Base-by-base conservation (phyloP, 2,113 vertebrate species). In the Periophthalmodon schlosseri region DNA sequence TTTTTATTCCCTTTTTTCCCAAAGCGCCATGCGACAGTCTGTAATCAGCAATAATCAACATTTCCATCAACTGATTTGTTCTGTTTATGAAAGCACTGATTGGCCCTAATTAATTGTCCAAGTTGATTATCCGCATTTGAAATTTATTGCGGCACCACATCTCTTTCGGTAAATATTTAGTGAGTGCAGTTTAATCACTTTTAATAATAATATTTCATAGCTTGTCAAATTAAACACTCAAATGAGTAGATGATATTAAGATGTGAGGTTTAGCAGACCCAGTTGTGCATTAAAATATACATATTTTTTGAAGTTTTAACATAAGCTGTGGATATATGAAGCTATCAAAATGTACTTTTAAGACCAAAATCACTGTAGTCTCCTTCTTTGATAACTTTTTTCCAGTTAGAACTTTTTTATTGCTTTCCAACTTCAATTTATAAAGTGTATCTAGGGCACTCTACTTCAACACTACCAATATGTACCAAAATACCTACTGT, bases 31-130 rank as follows among this genome's bases (percentile, higher is more conserved):
- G 56, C 57, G 44, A 52, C 67, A 33, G 49, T 81, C 64, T 8
- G 74, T 75, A 91, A 90, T 90, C 80, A 91, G 69, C 75, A 36
- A 49, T 75, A 88, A 90, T 89, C 86, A 87, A 69, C 63, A 49
- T 70, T 74, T 49, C 50, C 72, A 70, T 85, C 81, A 76, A 68
- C 72, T 79, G 83, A 86, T 86, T 88, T 75, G 67, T 76, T 79
- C 72, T 77, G 77, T 89, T 86, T 83, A 79, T 56, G 18, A 64
- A 81, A 16, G 73, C 67, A 2, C 77, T 89, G 86, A 91, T 90
- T 89, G 79, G 77, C 68, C 46, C 75, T 80, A 85, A 85, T 91
- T 78, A 77, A 84, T 79, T 44, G 54, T 56, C 68, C 1, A 12
- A 78, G 72, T 67, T 72, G 64, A 81, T 83, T 50, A 84, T 81